Evolutionary conservation across 2,888 invertebrate species (phyloP), one percentile per base, ranked within the genome.

Genomic region (Eupithecia inturbata): DNA sequence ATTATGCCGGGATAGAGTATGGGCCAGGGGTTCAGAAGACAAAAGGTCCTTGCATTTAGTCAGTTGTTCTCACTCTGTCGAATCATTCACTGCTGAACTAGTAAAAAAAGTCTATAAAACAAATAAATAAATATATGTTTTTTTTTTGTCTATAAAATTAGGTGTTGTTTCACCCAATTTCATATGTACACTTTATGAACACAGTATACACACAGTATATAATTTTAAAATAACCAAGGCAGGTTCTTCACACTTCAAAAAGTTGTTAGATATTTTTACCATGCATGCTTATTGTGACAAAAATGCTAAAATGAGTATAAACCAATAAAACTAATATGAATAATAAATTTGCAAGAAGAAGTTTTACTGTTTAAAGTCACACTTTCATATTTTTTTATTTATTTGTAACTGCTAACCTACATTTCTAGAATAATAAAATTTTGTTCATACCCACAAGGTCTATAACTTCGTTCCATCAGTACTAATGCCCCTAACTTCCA

Each of bases 401-500:
- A 62, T 28, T 62, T n/a, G 12, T 4, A 57, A 31, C n/a, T 53
- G 53, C 22, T 68, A 62, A 64, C 63, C 70, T 74, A 73, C 62
- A 53, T 45, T 36, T 68, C 71, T 69, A 66, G 60, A 69, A 67
- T 64, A 36, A 66, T 19, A 64, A 63, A 70, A 64, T 71, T 28
- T 71, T 66, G 60, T 45, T 64, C 75, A 76, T 76, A 76, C 76
- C 76, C 73, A 71, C 76, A 71, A 76, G 73, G 76, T 66, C 76
- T 76, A 76, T 62, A 68, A 76, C 73, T 71, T 73, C 66, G 70
- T 73, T 73, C 76, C 76, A 76, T 76, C 67, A 71, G 73, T 73
- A 73, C 39, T 70, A 71, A 67, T 49, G 70, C 71, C 62, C 68
- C 70, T 64, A 60, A 71, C 73, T 68, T 71, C 76, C 76, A 73